A percentile compares a stretch with the other conserved stretches of the same genome.
phyloP scores from a whole-genome alignment of 2,888 invertebrate species.

The Andrena fulva region DNA sequence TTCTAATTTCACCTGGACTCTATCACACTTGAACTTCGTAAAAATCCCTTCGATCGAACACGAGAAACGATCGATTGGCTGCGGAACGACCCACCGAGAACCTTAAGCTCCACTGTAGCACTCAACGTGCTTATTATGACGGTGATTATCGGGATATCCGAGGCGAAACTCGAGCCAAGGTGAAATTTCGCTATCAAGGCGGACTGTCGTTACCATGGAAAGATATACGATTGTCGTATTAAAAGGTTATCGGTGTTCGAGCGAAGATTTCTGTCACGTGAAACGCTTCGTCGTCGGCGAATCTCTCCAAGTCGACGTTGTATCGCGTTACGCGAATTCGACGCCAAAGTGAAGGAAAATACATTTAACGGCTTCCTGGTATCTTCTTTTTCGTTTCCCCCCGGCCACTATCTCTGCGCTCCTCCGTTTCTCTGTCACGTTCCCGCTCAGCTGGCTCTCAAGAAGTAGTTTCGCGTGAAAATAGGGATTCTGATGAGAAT shows the following conservation, averaged over 20 bases:
- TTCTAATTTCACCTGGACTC: too few species aligned
- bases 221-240: conserved; percentile 54
- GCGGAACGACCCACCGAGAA: too few species aligned
- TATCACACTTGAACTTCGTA: too few species aligned
- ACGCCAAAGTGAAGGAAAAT: conserved; percentile 79
- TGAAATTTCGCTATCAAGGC: conserved; percentile 18
- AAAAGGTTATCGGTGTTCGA: conserved; percentile 68
- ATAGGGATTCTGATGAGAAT: conserved; percentile 16
- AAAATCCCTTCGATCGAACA: background rate
- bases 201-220: background rate
- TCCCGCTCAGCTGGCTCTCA: conserved; percentile 14
- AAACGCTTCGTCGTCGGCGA: conserved; percentile 41
- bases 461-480: conserved; percentile 16
- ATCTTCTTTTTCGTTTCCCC: conserved; percentile 10
- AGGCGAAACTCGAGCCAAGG: conserved; percentile 32
- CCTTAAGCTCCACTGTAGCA: too few species aligned
- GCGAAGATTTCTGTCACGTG: conserved; percentile 56
- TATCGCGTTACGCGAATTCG: conserved; percentile 79
- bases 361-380: conserved; percentile 54
- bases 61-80: background rate
- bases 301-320: conserved; percentile 60
- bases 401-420: conserved; percentile 33
- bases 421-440: conserved; percentile 47
- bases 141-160: conserved; percentile 26
- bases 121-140: conserved; percentile 8